phyloP scores from a whole-genome alignment of 1,140 invertebrate species.

The Panagrolaimus sp. region DNA sequence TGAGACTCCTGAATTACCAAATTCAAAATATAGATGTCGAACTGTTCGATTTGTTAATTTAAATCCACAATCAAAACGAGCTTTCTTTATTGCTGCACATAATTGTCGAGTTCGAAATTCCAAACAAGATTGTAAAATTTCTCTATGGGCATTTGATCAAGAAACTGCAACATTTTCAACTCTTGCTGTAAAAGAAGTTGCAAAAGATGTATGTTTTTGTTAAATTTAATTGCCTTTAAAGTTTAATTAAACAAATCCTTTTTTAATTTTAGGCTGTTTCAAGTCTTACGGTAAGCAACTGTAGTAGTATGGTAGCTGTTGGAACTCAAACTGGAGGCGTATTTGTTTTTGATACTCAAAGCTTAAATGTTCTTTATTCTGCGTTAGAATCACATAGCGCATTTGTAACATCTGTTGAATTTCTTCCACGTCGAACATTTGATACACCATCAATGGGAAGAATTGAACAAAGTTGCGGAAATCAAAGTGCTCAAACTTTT shows the following conservation, averaged over 20 bases:
- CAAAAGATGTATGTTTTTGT: constrained; percentile 5
- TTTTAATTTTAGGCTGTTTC: neutral
- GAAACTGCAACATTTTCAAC: neutral
- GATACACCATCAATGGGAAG: constrained; percentile 12
- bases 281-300: neutral
- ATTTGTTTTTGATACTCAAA: constrained; percentile 13
- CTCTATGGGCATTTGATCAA: constrained; percentile 20
- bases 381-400: neutral
- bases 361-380: neutral
- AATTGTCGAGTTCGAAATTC: constrained; percentile 14
- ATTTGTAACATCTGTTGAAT: constrained; percentile 27
- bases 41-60: constrained; percentile 22
- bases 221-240: too few relatives aligned
- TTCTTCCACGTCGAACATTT: constrained; percentile 13
- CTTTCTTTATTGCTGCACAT: constrained; percentile 19
- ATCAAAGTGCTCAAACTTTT: neutral
- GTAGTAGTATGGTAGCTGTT: constrained; percentile 2
- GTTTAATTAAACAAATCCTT: too few relatives aligned
- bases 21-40: constrained; percentile 15
- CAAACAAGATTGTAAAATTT: constrained; percentile 18
- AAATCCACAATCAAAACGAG: neutral
- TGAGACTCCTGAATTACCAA: constrained; percentile 7
- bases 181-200: neutral
- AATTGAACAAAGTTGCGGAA: neutral
- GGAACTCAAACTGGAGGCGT: constrained; percentile 20